A percentile compares a stretch with the other conserved stretches of the same genome.
phyloP scores from a whole-genome alignment of 64 coral and sea anemone genomes.

The Trachythela sp. region DNA sequence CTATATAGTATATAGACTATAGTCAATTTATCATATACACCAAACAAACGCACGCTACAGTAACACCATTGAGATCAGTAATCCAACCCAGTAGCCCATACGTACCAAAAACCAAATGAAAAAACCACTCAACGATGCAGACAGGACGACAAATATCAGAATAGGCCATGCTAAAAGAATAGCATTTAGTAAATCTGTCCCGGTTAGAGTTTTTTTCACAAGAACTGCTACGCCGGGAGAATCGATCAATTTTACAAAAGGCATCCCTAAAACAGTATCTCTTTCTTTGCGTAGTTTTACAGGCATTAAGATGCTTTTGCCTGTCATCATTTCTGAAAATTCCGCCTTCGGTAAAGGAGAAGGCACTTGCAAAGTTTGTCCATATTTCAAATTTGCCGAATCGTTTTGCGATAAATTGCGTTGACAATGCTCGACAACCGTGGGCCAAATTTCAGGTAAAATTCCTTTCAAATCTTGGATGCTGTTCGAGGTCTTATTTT shows the following conservation, averaged over 20 bases:
- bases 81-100: not conserved
- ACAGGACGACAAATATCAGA: constrained; percentile 76
- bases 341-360: constrained; percentile 20
- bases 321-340: not conserved
- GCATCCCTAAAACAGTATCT: constrained; percentile 34
- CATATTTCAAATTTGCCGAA: constrained; percentile 23
- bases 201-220: constrained; percentile 65
- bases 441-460: constrained; percentile 51
- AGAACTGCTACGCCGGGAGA: constrained; percentile 74
- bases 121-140: constrained; percentile 70
- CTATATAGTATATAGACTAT: not conserved
- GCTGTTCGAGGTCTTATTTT: not conserved
- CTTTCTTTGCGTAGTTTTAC: constrained; percentile 26
- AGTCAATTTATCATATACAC: not conserved
- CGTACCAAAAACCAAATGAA: constrained; percentile 90
- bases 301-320: constrained; percentile 51
- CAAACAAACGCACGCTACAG: too few species aligned
- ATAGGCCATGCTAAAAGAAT: constrained; percentile 87
- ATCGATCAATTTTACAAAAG: constrained; percentile 59
- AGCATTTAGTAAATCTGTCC: constrained; percentile 64
- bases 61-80: too few species aligned
- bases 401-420: constrained; percentile 26
- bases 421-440: constrained; percentile 54
- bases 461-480: constrained; percentile 39
- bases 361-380: not conserved